Conservation (phyloP, 2,888 invertebrate genomes). For the Orthosia incerta region DNA sequence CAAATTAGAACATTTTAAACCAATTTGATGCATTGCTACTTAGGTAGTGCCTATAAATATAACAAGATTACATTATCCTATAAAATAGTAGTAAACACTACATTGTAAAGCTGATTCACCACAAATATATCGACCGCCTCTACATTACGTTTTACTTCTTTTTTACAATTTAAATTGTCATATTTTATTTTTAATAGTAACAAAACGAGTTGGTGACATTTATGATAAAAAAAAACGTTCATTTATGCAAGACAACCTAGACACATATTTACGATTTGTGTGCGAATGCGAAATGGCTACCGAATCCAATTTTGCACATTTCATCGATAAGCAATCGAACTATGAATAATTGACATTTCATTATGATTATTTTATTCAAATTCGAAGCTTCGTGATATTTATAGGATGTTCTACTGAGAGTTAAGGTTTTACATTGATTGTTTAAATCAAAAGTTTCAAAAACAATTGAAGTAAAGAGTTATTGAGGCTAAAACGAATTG, state of each 20-base stretch:
- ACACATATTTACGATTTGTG: slow-evolving; percentile 45
- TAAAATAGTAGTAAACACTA: background rate
- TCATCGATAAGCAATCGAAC: slow-evolving; percentile 40
- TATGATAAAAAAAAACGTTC: slow-evolving; percentile 22
- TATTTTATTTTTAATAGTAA: slow-evolving; percentile 16
- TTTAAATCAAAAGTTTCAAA: background rate
- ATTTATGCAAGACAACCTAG: slow-evolving; percentile 19
- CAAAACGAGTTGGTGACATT: slow-evolving; percentile 41
- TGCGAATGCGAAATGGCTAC: slow-evolving; percentile 40
- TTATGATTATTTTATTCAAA: slow-evolving; percentile 9
- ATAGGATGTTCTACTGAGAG: background rate
- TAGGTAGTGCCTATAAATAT: background rate
- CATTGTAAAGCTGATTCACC: background rate
- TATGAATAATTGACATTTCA: slow-evolving; percentile 51
- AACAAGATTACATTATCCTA: background rate
- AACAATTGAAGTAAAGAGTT: background rate
- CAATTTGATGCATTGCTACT: background rate
- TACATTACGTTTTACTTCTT: background rate
- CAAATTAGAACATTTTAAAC: no score
- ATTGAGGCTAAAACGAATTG: background rate
- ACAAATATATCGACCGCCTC: background rate
- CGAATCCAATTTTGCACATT: slow-evolving; percentile 40
- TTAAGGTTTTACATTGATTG: no score
- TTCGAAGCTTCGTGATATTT: slow-evolving; percentile 12
- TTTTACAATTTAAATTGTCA: background rate